These are phyloP conservation scores for Plagiodera versicolora DNA, from an alignment of 2,888 invertebrate genomes.

Conservation along the genomic window DNA sequence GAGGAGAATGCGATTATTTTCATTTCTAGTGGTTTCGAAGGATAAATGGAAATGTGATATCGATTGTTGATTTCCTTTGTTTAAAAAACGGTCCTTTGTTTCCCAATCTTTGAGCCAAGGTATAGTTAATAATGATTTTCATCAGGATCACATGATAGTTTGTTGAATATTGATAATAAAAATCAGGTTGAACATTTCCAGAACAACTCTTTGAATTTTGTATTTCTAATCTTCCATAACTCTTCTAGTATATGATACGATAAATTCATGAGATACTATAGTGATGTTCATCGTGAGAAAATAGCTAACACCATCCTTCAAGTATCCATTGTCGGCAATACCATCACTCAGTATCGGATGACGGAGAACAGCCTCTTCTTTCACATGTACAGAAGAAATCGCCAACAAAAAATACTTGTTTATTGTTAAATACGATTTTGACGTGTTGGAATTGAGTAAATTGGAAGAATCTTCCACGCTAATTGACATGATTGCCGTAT, in stretches of 20 bases:
- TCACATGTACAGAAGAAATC: slow-evolving; percentile 11
- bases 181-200: too few species aligned
- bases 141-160: too few species aligned
- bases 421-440: slow-evolving; percentile 21
- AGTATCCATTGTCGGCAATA: neutral
- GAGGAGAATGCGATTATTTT: too few species aligned
- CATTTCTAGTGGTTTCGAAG: too few species aligned
- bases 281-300: neutral
- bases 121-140: too few species aligned
- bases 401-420: slow-evolving; percentile 6
- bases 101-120: too few species aligned
- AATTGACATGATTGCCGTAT: slow-evolving; percentile 41
- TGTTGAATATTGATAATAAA: too few species aligned
- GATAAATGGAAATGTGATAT: too few species aligned
- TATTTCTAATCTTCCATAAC: too few species aligned
- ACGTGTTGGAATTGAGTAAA: slow-evolving; percentile 31
- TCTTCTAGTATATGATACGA: neutral
- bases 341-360: neutral
- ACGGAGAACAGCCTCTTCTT: slow-evolving; percentile 1
- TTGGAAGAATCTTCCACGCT: slow-evolving; percentile 36
- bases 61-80: too few species aligned
- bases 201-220: too few species aligned
- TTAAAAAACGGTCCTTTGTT: too few species aligned
- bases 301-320: neutral
- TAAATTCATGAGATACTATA: neutral